Conservation (phyloP, 2,888 invertebrate species). For the Caenorhabditis sulstoni region DNA sequence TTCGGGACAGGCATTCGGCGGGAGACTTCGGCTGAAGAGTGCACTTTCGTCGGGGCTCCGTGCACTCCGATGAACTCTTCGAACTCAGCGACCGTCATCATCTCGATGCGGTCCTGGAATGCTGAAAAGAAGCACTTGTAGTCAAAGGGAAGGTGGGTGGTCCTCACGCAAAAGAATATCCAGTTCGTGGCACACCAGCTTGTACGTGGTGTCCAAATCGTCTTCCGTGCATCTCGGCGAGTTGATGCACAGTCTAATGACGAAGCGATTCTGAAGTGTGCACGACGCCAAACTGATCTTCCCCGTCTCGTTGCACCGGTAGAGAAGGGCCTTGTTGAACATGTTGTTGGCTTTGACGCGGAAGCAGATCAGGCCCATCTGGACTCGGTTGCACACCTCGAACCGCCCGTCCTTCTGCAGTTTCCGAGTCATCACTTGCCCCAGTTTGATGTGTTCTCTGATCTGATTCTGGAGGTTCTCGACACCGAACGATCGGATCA, state of each 20-base stretch:
- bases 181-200: constrained; percentile 41
- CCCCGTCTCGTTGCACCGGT: constrained; percentile 52
- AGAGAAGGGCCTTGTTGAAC: constrained; percentile 47
- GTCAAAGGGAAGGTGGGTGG: background rate
- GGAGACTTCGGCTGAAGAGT: constrained; percentile 48
- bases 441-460: constrained; percentile 51
- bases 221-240: constrained; percentile 51
- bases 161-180: constrained; percentile 32
- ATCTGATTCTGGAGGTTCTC: constrained; percentile 57
- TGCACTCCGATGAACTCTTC: constrained; percentile 37
- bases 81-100: constrained; percentile 45
- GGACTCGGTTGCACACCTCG: constrained; percentile 50
- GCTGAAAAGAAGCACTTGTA: constrained; percentile 14
- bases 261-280: constrained; percentile 36
- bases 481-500: constrained; percentile 47
- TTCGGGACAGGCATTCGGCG: constrained; percentile 32
- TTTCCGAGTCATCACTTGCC: constrained; percentile 30
- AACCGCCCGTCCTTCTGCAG: constrained; percentile 41
- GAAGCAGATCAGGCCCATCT: constrained; percentile 57
- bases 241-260: constrained; percentile 49
- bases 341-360: constrained; percentile 41
- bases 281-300: constrained; percentile 54
- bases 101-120: constrained; percentile 39
- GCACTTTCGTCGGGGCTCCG: constrained; percentile 27
- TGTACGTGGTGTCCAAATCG: constrained; percentile 34